These are phyloP conservation scores for Poicephalus meyeri DNA, from an alignment of 2,113 vertebrate species.

Conservation along the genomic window DNA sequence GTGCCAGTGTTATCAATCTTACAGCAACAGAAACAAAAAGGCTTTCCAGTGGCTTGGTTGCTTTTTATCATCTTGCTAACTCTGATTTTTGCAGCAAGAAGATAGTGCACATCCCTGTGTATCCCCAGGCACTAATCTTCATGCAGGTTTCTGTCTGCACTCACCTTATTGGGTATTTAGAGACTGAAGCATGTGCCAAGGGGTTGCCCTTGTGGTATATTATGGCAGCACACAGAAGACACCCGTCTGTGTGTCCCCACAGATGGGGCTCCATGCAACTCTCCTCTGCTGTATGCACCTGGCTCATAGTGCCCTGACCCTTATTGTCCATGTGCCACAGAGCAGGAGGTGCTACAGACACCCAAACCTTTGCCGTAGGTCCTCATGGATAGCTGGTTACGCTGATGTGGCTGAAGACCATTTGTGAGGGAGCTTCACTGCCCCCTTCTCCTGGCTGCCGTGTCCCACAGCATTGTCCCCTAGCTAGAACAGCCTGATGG, in stretches of 20 bases:
- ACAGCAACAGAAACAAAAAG: neutral
- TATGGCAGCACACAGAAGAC: neutral
- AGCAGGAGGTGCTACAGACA: neutral
- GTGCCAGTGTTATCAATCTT: neutral
- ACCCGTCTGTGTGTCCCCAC: fast-evolving
- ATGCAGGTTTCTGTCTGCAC: neutral
- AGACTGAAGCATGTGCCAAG: neutral
- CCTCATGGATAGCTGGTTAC: neutral
- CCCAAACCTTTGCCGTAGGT: neutral
- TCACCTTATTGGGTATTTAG: neutral
- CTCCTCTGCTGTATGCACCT: neutral
- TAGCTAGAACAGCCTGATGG: fast-evolving
- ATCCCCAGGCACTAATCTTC: neutral
- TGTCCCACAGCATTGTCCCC: fast-evolving
- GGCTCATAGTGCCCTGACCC: fast-evolving
- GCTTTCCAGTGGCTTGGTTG: neutral
- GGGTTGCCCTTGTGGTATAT: no score
- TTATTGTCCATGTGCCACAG: fast-evolving
- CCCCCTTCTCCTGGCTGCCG: fast-evolving
- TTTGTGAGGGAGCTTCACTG: fast-evolving
- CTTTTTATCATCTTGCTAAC: neutral
- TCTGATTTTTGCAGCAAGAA: neutral
- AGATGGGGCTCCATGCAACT: fast-evolving
- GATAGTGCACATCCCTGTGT: neutral
- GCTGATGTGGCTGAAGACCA: neutral